Conservation (phyloP, 2,797 vertebrate genomes). For the Todus mexicanus region DNA sequence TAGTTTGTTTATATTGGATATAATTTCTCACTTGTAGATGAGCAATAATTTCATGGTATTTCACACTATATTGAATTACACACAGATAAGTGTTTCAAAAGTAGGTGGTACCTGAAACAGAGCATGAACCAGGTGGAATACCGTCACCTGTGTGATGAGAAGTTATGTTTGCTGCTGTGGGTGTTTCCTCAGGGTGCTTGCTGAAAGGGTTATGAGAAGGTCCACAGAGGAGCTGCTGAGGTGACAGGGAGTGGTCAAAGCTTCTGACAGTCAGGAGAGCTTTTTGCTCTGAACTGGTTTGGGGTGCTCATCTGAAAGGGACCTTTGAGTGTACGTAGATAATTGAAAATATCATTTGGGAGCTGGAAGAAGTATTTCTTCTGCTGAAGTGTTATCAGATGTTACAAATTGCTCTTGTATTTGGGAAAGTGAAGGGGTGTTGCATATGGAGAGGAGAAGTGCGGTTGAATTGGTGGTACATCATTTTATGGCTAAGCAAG, state of each 20-base stretch:
- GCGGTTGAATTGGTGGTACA: not conserved
- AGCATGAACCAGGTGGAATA: not conserved
- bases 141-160: not conserved
- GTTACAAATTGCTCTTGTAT: not conserved
- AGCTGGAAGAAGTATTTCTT: not conserved
- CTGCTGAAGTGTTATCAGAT: not conserved
- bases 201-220: not conserved
- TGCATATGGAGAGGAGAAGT: not conserved
- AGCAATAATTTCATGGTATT: not conserved
- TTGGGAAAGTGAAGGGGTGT: not conserved
- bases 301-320: not conserved
- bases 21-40: not conserved
- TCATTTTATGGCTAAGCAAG: not conserved
- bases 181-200: not conserved
- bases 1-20: not conserved
- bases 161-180: not conserved
- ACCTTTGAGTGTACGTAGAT: not conserved
- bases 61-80: not conserved
- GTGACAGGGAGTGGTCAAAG: not conserved
- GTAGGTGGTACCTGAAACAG: not conserved
- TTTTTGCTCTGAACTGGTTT: not conserved
- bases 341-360: not conserved
- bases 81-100: not conserved
- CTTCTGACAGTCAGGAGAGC: not conserved
- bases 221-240: not conserved